Base-by-base conservation (phyloP, 1,140 invertebrate genomes). In the Schlechtendalia chinensis region DNA sequence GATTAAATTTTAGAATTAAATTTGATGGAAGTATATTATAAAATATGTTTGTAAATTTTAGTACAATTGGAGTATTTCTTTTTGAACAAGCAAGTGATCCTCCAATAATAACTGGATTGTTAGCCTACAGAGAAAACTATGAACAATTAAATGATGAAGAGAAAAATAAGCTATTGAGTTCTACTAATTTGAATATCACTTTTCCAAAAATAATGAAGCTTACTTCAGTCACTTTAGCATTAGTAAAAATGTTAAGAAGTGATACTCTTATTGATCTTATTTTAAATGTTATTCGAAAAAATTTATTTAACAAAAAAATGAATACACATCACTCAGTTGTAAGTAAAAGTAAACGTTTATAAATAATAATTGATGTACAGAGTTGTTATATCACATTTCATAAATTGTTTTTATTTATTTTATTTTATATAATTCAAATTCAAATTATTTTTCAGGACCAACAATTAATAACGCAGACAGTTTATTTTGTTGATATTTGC, bases 401-500 rank as follows among this genome's bases (percentile, higher is more conserved):
- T 72, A 27, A 27, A n/a, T 65, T 0, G 5, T 45, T 45, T 45
- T 2, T 22, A 65, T 12, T 39, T 14, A 39, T 65, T n/a, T n/a
- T n/a, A n/a, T n/a, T n/a, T n/a, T n/a, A n/a, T n/a, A n/a, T n/a
- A n/a, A n/a, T n/a, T n/a, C n/a, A n/a, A n/a, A n/a, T n/a, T n/a
- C n/a, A 65, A 65, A 29, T 24, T 59, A 1, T 39, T 77, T 61
- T 61, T 79, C 39, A 79, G 75, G 75, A 79, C 47, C 5, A 63
- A 19, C 39, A 61, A 61, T 45, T 79, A 59, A 79, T 79, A 12
- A 79, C 22, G 11, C 32, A 63, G 14, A 27, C 39, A 14, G 27
- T 54, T 14, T 79, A 79, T 50, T 79, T 63, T 50, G 45, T 79
- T 47, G 75, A 79, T 47, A 79, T 79, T 61, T 79, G 75, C n/a